Base-by-base conservation (phyloP, 2,888 invertebrate genomes). In the Strigamia transsilvanica region DNA sequence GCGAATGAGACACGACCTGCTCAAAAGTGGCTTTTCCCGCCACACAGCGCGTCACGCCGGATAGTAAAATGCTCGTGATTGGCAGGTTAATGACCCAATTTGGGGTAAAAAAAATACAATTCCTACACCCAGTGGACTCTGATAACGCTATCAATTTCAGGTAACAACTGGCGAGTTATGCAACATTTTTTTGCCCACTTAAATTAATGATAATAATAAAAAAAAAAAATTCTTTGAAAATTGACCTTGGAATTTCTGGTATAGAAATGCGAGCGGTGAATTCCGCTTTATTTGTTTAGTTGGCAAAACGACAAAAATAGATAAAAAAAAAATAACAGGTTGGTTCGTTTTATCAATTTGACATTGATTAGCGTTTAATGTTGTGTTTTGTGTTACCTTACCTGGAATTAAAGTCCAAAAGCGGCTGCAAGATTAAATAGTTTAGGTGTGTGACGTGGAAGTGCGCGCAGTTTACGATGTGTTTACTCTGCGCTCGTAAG, bases 1-100 rank as follows among this genome's bases (percentile, higher is more conserved):
- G 51, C 18, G 51, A 61, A 61, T 61, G 61, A 61, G 61, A 61
- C 61, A 18, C 61, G 61, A 61, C 61, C 61, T 61, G 18, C 61
- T 61, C 51, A 51, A 21, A 61, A 61, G 61, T 23, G 61, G 61
- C 61, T 61, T 61, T 61, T 61, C 61, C 61, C 61, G 61, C 18
- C 23, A 23, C 61, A 61, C 46, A 7, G 13, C 46, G 18, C 61
- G 61, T 61, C 61, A 61, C 23, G 23, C 61, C 61, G 61, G 61
- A 61, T 61, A 18, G 23, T 2, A 23, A n/a, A n/a, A 9, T 61
- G 23, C 18, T 15, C 61, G 21, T 61, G 61, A 61, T 61, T 61
- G 61, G 61, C 61, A 61, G 61, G 61, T 61, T 61, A 61, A 61
- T 61, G 61, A 61, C 61, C 61, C 23, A 61, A n/a, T 2, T 61